phyloP scores from a whole-genome alignment of 1,140 invertebrate genomes.

The Leptoteleia sp. region DNA sequence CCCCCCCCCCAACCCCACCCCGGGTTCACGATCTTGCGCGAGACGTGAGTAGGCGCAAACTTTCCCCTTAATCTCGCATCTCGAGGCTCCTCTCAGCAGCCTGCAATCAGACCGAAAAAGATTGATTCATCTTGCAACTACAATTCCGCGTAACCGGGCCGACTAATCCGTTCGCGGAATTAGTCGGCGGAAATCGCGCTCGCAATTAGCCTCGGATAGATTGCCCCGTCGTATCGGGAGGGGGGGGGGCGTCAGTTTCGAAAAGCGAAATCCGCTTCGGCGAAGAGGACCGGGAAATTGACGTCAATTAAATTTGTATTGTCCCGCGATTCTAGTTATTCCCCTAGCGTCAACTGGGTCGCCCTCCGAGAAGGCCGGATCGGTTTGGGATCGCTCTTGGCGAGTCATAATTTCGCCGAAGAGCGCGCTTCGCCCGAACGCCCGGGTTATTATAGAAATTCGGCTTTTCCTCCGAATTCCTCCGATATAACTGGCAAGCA shows the following conservation, averaged over 20 bases:
- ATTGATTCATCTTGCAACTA: slow-evolving; percentile 45
- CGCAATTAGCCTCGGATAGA: slow-evolving; percentile 19
- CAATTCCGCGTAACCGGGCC: slow-evolving; percentile 35
- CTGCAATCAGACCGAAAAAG: slow-evolving; percentile 47
- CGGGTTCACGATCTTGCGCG: background rate
- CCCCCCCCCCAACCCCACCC: too few relatives aligned
- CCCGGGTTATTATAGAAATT: slow-evolving; percentile 42
- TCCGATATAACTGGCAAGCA: too few relatives aligned
- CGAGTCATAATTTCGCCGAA: slow-evolving; percentile 55
- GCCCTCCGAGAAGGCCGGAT: slow-evolving; percentile 28
- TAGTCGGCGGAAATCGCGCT: slow-evolving; percentile 1
- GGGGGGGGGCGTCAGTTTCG: slow-evolving; percentile 1
- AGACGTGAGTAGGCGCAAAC: slow-evolving; percentile 11
- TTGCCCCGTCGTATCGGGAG: slow-evolving; percentile 17
- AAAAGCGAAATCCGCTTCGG: slow-evolving; percentile 6
- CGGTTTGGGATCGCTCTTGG: slow-evolving; percentile 33
- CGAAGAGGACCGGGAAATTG: background rate
- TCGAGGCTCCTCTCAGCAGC: background rate
- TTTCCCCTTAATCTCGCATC: slow-evolving; percentile 45
- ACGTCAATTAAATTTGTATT: too few relatives aligned
- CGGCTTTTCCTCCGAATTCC: slow-evolving; percentile 13
- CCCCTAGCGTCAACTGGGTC: slow-evolving; percentile 36
- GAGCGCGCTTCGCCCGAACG: slow-evolving; percentile 17
- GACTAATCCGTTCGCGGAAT: slow-evolving; percentile 46
- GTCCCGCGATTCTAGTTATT: slow-evolving; percentile 34